Conservation (phyloP, 2,113 vertebrate genomes). For the Hypanus sabinus region DNA sequence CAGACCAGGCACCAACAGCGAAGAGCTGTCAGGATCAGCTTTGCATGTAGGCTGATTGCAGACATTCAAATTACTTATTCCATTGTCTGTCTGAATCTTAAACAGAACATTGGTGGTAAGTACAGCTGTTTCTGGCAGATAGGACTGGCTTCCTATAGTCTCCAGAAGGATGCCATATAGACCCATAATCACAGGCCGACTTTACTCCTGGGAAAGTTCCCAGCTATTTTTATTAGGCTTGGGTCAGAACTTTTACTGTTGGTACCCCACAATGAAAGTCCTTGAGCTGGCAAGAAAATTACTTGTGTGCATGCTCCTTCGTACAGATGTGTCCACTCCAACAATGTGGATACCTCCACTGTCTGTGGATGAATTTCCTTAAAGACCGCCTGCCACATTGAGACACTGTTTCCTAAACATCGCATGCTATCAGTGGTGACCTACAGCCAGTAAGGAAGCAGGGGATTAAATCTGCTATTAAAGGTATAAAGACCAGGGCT, state of each 20-base stretch:
- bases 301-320: neutral
- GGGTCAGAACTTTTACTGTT: constrained; percentile 43
- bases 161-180: neutral
- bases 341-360: neutral
- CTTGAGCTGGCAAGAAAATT: constrained; percentile 54
- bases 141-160: constrained; percentile 37
- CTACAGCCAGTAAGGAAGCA: constrained; percentile 28
- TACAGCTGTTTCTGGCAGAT: constrained; percentile 39
- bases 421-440: constrained; percentile 9
- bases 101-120: constrained; percentile 35
- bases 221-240: constrained; percentile 52
- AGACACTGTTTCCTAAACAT: constrained; percentile 32
- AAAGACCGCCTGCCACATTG: constrained; percentile 9
- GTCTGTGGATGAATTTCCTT: neutral
- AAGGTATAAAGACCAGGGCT: constrained; percentile 26
- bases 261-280: constrained; percentile 60
- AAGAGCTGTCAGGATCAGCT: neutral
- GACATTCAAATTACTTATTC: neutral
- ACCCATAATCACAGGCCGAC: neutral
- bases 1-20: neutral
- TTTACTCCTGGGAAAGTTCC: constrained; percentile 46
- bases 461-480: constrained; percentile 31
- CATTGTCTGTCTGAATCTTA: constrained; percentile 37
- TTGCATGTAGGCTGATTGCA: neutral
- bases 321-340: neutral